Base-by-base conservation (phyloP, 2,113 vertebrate species). In the Chionodraco myersi region DNA sequence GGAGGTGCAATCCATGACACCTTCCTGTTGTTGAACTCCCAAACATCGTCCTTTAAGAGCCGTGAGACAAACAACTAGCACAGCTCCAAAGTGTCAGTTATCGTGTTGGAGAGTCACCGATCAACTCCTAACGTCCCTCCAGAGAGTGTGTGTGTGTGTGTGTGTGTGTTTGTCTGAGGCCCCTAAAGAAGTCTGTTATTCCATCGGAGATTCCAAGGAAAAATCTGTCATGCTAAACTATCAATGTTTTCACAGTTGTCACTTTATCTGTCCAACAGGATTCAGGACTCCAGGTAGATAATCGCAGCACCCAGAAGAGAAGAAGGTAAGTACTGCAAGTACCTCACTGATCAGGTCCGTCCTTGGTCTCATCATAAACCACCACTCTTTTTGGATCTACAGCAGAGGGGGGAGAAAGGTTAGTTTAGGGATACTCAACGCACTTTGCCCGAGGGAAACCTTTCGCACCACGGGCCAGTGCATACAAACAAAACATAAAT, bases 351-450 rank as follows among this genome's bases (percentile, higher is more conserved):
- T 96, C 94, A 90, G 95, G 97, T 94, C 94, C 94, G 87, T 97
- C 97, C 96, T 96, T 96, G 96, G 95, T 95, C 96, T 96, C 96
- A 82, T 96, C 93, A 72, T 98, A 99, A 94, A 96, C 94, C 91
- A 97, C 95, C 95, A 99, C 96, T 95, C 96, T 96, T 96, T 96
- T 96, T 95, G 97, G 97, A 97, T 98, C 97, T 99, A 83, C 10
- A 94, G 90, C 7, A 71, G 71, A 90, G 7, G 88, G 85, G 68
- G 21, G 18, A 68, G 61, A 91, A 0, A 5, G 48, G 74, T 58
- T 61, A 41, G 51, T 36, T 64, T 18, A 62, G 10, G 60, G 18
- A 53, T 30, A 12, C 30, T 30, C 30, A 30, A 30, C 30, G 3
- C 4, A 30, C 30, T 30, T 30, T 30, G 30, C 30, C 30, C 30